These are phyloP conservation scores for Drosophila takahashii DNA, from an alignment of 1,140 invertebrate genomes.

Conservation along the genomic window DNA sequence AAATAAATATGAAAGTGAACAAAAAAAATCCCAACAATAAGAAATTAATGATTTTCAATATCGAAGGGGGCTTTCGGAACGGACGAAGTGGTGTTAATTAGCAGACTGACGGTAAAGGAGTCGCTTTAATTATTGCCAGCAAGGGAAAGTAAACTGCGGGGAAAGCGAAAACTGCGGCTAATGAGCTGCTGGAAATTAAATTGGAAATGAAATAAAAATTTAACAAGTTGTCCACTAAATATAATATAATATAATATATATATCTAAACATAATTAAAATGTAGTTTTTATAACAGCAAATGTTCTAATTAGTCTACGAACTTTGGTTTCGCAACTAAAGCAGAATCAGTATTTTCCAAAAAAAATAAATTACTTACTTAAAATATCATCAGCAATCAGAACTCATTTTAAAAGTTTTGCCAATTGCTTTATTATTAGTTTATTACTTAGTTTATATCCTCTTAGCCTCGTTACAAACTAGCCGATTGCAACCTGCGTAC, in stretches of 20 bases:
- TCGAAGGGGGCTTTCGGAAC: not conserved
- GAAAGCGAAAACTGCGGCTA: constrained; percentile 23
- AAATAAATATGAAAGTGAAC: constrained; percentile 69
- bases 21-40: constrained; percentile 25
- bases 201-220: constrained; percentile 3
- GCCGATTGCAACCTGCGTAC: constrained; percentile 2
- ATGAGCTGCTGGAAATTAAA: constrained; percentile 5
- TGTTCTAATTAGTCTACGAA: no score
- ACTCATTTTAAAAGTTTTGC: no score
- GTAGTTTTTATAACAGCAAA: no score
- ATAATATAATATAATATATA: no score
- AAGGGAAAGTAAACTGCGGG: constrained; percentile 17
- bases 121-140: constrained; percentile 6
- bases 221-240: not conserved
- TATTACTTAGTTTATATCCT: no score
- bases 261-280: no score
- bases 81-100: constrained; percentile 23
- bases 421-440: no score
- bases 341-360: no score
- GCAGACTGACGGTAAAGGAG: constrained; percentile 25
- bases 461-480: not conserved
- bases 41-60: constrained; percentile 29
- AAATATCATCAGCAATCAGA: no score
- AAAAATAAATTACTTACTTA: no score
- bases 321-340: no score